Conservation (phyloP, 2,113 vertebrate species). For the cat (Felis catus) region DNA sequence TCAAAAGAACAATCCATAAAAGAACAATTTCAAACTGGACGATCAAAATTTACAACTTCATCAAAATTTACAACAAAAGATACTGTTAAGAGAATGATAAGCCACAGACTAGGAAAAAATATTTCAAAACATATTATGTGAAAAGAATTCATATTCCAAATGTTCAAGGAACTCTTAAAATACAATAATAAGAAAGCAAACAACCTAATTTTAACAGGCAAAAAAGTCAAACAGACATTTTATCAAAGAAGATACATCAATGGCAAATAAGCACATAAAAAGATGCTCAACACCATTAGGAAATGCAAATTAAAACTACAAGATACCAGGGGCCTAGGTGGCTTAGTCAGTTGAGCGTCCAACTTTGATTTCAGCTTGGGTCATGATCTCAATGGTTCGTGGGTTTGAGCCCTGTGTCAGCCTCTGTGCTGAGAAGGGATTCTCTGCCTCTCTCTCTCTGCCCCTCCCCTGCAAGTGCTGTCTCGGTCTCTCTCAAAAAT, state of each 20-base stretch:
- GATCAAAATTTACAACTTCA: not conserved
- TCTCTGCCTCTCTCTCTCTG: no score
- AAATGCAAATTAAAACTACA: slow-evolving; percentile 24
- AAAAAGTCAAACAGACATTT: not conserved
- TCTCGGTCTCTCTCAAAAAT: no score
- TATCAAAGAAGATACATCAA: not conserved
- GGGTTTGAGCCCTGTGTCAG: no score
- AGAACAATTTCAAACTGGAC: not conserved
- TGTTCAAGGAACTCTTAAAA: not conserved
- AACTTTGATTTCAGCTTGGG: no score
- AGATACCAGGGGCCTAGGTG: not conserved
- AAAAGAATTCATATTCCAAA: not conserved
- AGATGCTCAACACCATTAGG: not conserved
- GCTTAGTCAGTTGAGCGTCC: no score
- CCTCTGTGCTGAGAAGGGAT: no score
- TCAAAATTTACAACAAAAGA: not conserved
- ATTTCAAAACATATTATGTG: not conserved
- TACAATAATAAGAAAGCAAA: slow-evolving; percentile 8
- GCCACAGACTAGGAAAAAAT: not conserved
- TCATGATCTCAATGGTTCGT: no score
- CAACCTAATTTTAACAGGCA: not conserved
- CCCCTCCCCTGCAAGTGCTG: no score
- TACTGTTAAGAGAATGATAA: not conserved
- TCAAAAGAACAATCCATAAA: not conserved
- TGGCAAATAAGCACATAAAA: not conserved